Evolutionary conservation across 2,797 vertebrate species (phyloP).

Genomic region (Anabacerthia variegaticeps): DNA sequence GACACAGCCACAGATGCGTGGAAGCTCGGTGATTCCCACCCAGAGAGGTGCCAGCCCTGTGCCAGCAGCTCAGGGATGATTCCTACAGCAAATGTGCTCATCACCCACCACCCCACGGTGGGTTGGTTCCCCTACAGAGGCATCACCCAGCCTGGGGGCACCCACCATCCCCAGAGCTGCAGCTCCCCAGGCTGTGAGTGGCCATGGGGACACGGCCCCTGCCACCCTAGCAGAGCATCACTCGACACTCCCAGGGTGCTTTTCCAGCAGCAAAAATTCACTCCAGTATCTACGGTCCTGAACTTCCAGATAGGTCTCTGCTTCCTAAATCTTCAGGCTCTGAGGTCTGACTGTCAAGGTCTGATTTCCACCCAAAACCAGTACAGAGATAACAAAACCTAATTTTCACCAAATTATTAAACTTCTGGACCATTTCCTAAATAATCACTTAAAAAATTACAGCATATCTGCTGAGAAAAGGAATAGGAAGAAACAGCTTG

Average conservation of each 20-base stretch:
- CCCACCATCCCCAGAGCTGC: background rate
- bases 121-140: background rate
- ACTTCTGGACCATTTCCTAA: background rate
- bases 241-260: rapidly evolving
- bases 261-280: background rate
- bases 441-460: background rate
- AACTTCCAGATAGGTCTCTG: background rate
- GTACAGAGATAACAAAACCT: background rate
- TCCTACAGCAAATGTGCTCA: rapidly evolving
- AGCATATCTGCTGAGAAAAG: background rate
- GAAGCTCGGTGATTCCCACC: rapidly evolving
- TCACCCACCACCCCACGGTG: rapidly evolving
- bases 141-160: rapidly evolving
- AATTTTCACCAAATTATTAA: background rate
- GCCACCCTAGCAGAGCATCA: rapidly evolving
- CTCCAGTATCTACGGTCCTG: background rate
- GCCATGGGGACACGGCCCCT: rapidly evolving
- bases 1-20: rapidly evolving
- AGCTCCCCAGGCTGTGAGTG: rapidly evolving
- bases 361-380: background rate
- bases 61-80: rapidly evolving
- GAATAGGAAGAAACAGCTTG: background rate
- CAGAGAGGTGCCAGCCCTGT: rapidly evolving
- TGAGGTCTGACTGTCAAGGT: background rate
- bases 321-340: background rate